Base-by-base conservation (phyloP, 2,113 vertebrate species). In the Cephalopholis sonnerati region DNA sequence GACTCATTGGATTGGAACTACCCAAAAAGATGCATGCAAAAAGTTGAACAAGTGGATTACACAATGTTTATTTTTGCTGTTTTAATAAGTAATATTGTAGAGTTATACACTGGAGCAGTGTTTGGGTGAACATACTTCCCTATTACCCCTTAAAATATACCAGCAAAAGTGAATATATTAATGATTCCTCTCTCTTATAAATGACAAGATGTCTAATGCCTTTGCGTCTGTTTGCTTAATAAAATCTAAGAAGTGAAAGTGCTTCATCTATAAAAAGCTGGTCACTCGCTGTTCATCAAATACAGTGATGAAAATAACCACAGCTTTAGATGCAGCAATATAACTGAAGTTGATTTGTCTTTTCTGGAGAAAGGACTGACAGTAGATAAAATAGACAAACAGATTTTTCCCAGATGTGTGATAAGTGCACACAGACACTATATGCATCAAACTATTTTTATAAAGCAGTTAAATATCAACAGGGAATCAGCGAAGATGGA, bases 251-350 rank as follows among this genome's bases (percentile, higher is more conserved):
- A 24, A 55, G n/a, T 20, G 57, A 75, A 66, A 41, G 5, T 0
- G 27, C 39, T 57, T 18, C 18, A 46, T 76, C 66, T 53, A 20
- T 27, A 61, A 41, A 61, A 69, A 51, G n/a, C 65, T 16, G 16
- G 27, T 67, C 20, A 67, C 18, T 24, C 7, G 7, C 8, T 44
- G n/a, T 58, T 71, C 65, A 76, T 75, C 58, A 65, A 64, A 59
- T 1, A 29, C 53, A 18, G 44, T 18, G 53, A 41, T 75, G 27
- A 53, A 44, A 39, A 39, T 58, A 77, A 48, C 20, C 24, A n/a
- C 9, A 16, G 17, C 32, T 32, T 61, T 22, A 51, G 73, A 72
- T 61, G 41, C 44, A 62, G 18, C 15, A n/a, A n/a, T 24, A 48
- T 18, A 24, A 27, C 50, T 50, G 46, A 62, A 72, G 27, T 1